Base-by-base conservation (phyloP, 2,797 vertebrate genomes). In the Tokudaia muenninki region DNA sequence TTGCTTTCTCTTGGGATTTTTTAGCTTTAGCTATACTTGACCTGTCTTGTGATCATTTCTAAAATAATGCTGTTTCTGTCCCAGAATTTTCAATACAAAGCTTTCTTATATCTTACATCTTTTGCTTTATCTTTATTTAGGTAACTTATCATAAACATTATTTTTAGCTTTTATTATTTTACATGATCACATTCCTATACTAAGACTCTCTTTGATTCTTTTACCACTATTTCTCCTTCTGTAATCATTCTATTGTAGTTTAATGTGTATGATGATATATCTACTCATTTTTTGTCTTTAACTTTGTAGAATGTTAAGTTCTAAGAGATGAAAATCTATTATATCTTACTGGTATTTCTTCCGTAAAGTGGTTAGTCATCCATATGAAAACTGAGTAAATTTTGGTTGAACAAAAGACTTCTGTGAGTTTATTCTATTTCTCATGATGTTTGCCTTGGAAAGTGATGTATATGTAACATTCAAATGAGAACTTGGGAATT, bases 161-260 rank as follows among this genome's bases (percentile, higher is more conserved):
- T 88, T 94, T 44, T 78, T 59, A 78, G 59, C 19, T 96, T 95
- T 94, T 87, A 89, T 90, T 89, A 29, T 57, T 72, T 75, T 57
- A 57, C n/a, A 31, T 92, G 47, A 65, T 87, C 14, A 37, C 2
- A 63, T 47, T 78, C 6, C 6, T 16, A 31, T 70, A 16, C 24
- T 86, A 31, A 90, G 10, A 67, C 8, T 82, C 16, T 90, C 74
- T 88, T 37, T 2, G 61, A 61, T 44, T 96, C 7, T 87, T 21
- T 94, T 65, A 97, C 24, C 12, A 57, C n/a, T n/a, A 79, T 91
- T 89, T 93, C 17, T 94, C 61, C 55, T 93, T 88, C 87, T 92
- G 59, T 12, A 52, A 11, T 74, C 41, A 87, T 55, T 91, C 9
- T 65, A 0, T 79, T 77, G 1, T 94, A 74, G 63, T 65, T 90